Conservation (phyloP, 2,888 invertebrate genomes). For the Acholoe squamosa region DNA sequence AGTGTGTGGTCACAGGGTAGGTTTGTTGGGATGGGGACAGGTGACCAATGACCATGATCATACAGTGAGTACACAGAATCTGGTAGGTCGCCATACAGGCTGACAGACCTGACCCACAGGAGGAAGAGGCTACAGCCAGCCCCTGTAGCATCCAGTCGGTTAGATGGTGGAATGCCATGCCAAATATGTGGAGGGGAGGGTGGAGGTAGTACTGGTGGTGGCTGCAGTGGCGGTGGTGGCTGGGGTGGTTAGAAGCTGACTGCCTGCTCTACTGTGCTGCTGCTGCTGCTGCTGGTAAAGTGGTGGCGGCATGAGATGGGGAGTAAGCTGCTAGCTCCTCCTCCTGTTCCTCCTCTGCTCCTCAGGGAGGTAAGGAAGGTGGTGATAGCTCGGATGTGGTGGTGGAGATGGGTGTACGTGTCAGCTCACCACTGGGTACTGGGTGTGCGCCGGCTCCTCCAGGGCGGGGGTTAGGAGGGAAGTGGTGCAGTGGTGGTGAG, state of each 20-base stretch:
- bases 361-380: constrained; percentile 36
- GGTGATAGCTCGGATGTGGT: constrained; percentile 51
- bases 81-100: not conserved
- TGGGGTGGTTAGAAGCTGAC: constrained; percentile 13
- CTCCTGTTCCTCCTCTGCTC: constrained; percentile 18
- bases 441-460: constrained; percentile 22
- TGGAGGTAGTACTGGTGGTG: constrained; percentile 28
- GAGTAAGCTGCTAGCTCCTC: constrained; percentile 8
- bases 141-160: not conserved
- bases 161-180: constrained; percentile 54
- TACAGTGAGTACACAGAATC: no score
- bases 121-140: not conserved
- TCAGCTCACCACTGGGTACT: constrained; percentile 47
- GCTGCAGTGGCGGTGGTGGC: not conserved
- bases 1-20: not conserved
- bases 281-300: not conserved
- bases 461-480: constrained; percentile 7
- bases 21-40: not conserved
- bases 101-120: not conserved
- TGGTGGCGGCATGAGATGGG: constrained; percentile 4
- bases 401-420: constrained; percentile 57
- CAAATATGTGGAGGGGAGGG: constrained; percentile 59
- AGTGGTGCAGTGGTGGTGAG: not conserved
- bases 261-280: not conserved
- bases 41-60: not conserved